Evolutionary conservation across 1,140 invertebrate genomes (phyloP), one percentile per base, ranked within the genome.

Genomic region (Drosophila bocki): DNA sequence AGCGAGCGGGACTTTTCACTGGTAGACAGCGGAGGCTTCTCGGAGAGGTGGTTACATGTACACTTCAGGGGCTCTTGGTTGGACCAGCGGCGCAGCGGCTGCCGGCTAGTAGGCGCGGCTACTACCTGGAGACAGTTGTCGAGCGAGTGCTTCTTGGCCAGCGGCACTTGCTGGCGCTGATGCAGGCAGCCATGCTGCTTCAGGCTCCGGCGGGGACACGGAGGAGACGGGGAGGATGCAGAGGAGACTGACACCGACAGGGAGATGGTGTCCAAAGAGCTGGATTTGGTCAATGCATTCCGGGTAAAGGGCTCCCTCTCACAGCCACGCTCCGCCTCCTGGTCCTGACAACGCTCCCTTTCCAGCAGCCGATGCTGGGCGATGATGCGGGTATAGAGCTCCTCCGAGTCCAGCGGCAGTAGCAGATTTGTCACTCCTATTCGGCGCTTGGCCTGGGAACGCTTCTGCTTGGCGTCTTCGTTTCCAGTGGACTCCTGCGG

Each of bases 211-310:
- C 91, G 84, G 9, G 87, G 87, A 12, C 87, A 76, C 7, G 91
- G 91, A 11, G 91, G 91, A 3, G 87, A 90, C n/a, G 86, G 80
- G 48, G 91, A 85, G 17, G 61, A 58, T 1, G 81, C 77, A 13
- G 88, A 86, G 12, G 88, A 91, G 7, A 88, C 71, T n/a, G 70
- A 68, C 26, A 81, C 84, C 5, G 87, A 83, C 51, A 85, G 75
- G 8, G 92, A 93, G 19, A 93, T 92, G 47, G 84, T 82, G 71
- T 93, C 92, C 44, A 93, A 57, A 2, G 92, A 93, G 76, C 80
- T 93, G 8, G 92, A 92, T 69, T 93, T 93, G 5, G 79, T 80
- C 48, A 93, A 54, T 0, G 69, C 17, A 59, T 41, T 67, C 48
- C 72, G 58, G 32, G 58, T 68, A 2, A 13, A 17, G 7, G 13